A percentile compares a stretch with the other conserved stretches of the same genome.
Evolutionary conservation across 1,140 invertebrate species (phyloP).

Genomic region (Thaumatotibia leucotreta): DNA sequence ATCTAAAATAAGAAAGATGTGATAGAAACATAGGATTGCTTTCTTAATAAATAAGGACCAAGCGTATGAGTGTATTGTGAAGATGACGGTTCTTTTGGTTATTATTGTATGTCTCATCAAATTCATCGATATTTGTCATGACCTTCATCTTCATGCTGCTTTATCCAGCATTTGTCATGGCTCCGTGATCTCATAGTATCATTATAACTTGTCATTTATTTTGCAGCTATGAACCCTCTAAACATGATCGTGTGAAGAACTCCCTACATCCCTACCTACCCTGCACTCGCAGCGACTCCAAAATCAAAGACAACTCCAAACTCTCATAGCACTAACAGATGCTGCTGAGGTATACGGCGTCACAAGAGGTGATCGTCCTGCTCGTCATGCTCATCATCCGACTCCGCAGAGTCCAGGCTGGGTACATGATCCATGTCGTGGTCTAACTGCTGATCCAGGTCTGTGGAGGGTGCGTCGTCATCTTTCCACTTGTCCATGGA

Average conservation of each 20-base stretch:
- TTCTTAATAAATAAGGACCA: no score
- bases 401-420: conserved; percentile 63
- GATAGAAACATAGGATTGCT: no score
- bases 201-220: not conserved
- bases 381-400: conserved; percentile 69
- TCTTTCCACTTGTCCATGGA: conserved; percentile 99
- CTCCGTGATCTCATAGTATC: no score
- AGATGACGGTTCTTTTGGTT: no score
- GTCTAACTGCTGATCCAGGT: conserved; percentile 56
- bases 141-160: no score
- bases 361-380: conserved; percentile 68
- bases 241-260: not conserved
- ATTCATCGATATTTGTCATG: no score
- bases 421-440: conserved; percentile 64
- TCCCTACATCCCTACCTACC: not conserved
- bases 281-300: conserved; percentile 21
- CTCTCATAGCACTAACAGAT: conserved; percentile 66
- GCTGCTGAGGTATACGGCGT: conserved; percentile 59
- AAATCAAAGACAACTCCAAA: conserved; percentile 39
- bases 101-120: no score
- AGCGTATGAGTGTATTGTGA: no score
- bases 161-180: no score
- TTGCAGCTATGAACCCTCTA: not conserved
- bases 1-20: no score
- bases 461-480: conserved; percentile 78